Evolutionary conservation across 1,140 invertebrate species (phyloP).

Genomic region (Hesperophylax magnus): DNA sequence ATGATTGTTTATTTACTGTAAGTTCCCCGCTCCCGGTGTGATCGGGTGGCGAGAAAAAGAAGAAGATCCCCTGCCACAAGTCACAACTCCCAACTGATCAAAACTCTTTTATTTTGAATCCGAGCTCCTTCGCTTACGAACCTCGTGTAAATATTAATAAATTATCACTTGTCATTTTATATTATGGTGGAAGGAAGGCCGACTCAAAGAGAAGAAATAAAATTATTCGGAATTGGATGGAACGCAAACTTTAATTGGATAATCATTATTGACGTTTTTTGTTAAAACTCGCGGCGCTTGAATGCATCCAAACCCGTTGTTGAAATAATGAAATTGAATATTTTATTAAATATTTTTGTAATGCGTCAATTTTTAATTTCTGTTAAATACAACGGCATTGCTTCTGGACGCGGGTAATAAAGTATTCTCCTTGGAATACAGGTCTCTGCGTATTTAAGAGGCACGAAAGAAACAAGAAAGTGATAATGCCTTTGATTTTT

Average conservation of each 20-base stretch:
- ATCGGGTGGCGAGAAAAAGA: not conserved
- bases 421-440: not conserved
- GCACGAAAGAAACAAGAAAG: slow-evolving; percentile 1
- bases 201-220: not conserved
- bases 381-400: not conserved
- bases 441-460: not conserved
- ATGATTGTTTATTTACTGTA: slow-evolving; percentile 24
- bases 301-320: not conserved
- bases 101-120: slow-evolving; percentile 8
- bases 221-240: slow-evolving; percentile 20
- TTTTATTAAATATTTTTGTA: not conserved
- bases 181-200: not conserved
- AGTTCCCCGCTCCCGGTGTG: not conserved
- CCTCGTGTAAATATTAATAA: slow-evolving; percentile 25
- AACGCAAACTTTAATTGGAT: slow-evolving; percentile 32
- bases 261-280: slow-evolving; percentile 19
- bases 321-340: not conserved
- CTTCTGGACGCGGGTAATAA: not conserved
- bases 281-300: not conserved
- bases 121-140: slow-evolving; percentile 17
- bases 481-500: not conserved
- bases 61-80: not conserved
- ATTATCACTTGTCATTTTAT: slow-evolving; percentile 29
- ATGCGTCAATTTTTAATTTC: not conserved
- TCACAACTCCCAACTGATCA: slow-evolving; percentile 1